Conservation (phyloP, 2,797 vertebrate species). For the Huso huso region DNA sequence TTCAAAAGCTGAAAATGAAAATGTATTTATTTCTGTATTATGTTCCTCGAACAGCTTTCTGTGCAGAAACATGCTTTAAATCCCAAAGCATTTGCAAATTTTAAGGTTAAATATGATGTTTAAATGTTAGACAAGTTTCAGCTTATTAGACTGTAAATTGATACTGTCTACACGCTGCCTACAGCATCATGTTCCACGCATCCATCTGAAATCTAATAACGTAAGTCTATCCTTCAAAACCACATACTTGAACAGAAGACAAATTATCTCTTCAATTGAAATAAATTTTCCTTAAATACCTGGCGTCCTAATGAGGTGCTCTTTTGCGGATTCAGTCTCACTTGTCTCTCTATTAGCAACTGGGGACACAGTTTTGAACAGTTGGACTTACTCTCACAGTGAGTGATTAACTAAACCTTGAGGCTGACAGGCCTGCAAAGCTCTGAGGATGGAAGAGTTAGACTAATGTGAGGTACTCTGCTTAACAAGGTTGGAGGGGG, state of each 20-base stretch:
- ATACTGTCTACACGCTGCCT: slow-evolving; percentile 47
- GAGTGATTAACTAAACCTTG: slow-evolving; percentile 73
- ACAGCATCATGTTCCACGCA: slow-evolving; percentile 26
- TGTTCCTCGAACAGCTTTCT: no score
- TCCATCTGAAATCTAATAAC: slow-evolving; percentile 34
- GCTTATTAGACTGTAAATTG: slow-evolving; percentile 46
- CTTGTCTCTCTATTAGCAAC: slow-evolving; percentile 61
- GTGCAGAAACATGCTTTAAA: slow-evolving; percentile 14
- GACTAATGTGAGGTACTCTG: slow-evolving; percentile 50
- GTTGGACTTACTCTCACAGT: slow-evolving; percentile 46
- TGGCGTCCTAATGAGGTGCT: slow-evolving; percentile 59
- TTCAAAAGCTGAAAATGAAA: no score
- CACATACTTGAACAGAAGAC: slow-evolving; percentile 41
- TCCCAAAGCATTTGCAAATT: slow-evolving; percentile 32
- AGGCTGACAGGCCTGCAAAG: slow-evolving; percentile 61
- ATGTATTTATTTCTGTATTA: no score
- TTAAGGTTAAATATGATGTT: slow-evolving; percentile 44
- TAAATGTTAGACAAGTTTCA: slow-evolving; percentile 36
- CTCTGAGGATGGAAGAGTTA: slow-evolving; percentile 46
- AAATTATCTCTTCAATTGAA: slow-evolving; percentile 67
- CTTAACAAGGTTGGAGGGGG: slow-evolving; percentile 52
- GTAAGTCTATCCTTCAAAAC: slow-evolving; percentile 31
- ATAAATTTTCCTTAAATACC: slow-evolving; percentile 72
- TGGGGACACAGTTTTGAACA: slow-evolving; percentile 46
- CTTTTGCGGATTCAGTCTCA: slow-evolving; percentile 35